These are phyloP conservation scores for Cinara cedri DNA, from an alignment of 2,888 invertebrate genomes.

Conservation along the genomic window DNA sequence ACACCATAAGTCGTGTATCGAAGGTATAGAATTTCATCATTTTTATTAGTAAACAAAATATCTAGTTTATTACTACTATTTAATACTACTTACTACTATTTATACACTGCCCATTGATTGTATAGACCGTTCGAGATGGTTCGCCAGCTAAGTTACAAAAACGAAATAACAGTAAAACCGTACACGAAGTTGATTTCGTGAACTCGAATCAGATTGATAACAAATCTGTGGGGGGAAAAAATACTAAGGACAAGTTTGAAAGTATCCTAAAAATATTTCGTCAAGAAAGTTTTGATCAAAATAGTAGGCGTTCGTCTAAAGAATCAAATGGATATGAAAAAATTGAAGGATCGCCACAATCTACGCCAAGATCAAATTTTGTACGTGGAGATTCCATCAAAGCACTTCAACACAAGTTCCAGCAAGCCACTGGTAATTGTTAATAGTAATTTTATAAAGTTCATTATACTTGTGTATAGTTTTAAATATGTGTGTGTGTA, in stretches of 20 bases:
- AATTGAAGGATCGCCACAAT: slow-evolving; percentile 39
- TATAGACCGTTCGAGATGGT: slow-evolving; percentile 8
- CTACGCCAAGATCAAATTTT: slow-evolving; percentile 58
- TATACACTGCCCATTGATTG: no score
- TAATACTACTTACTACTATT: no score
- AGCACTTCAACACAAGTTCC: slow-evolving; percentile 79
- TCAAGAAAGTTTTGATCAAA: slow-evolving; percentile 42
- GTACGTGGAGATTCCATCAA: slow-evolving; percentile 72
- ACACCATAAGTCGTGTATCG: neutral
- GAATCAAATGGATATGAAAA: slow-evolving; percentile 56
- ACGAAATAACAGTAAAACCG: slow-evolving; percentile 5
- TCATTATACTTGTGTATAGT: neutral
- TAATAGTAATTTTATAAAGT: neutral
- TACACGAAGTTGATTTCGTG: no score
- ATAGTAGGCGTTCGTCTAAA: slow-evolving; percentile 44
- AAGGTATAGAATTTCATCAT: neutral
- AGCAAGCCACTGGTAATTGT: slow-evolving; percentile 69
- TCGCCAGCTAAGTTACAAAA: slow-evolving; percentile 16
- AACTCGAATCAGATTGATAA: slow-evolving; percentile 5
- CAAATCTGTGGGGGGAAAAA: slow-evolving; percentile 26
- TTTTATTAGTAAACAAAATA: neutral
- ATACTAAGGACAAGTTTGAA: slow-evolving; percentile 43
- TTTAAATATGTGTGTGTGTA: slow-evolving; percentile 22
- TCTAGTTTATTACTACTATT: neutral
- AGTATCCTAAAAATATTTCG: slow-evolving; percentile 46